Evolutionary conservation across 1,140 invertebrate genomes (phyloP).

Genomic region (Cryptotermes secundus): DNA sequence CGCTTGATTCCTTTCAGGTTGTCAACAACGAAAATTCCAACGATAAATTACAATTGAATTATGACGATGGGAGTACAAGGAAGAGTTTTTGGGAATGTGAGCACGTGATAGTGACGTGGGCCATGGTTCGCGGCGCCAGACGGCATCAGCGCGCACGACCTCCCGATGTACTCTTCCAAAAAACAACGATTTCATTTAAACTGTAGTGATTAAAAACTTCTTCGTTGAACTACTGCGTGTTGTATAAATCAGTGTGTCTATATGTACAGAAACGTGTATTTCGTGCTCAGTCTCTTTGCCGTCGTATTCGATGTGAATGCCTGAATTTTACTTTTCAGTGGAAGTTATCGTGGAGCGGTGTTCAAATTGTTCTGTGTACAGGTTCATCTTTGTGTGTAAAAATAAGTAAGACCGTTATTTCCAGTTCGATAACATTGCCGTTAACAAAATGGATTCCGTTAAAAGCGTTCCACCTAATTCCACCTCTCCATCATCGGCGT

Average conservation of each 20-base stretch:
- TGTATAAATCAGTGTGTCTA: not conserved
- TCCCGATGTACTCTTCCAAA: not conserved
- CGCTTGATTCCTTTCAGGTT: conserved; percentile 27
- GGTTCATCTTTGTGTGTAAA: not conserved
- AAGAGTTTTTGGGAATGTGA: conserved; percentile 10
- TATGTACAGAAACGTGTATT: not conserved
- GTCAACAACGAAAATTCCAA: conserved; percentile 30
- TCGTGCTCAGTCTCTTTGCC: not conserved
- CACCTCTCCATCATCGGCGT: not conserved
- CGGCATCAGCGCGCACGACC: not conserved
- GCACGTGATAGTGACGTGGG: conserved; percentile 24
- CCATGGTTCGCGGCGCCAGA: not conserved
- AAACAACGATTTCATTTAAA: not conserved
- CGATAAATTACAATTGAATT: not conserved
- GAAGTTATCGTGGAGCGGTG: not conserved
- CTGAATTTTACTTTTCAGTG: not conserved
- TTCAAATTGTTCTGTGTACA: not conserved
- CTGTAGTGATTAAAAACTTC: not conserved
- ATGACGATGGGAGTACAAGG: not conserved
- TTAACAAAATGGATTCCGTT: conserved; percentile 27
- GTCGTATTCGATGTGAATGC: not conserved
- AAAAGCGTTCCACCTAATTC: conserved; percentile 22
- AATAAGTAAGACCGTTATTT: not conserved
- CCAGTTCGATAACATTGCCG: not conserved
- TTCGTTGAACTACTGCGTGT: not conserved